Percentiles rank a stretch among this genome's conserved stretches.
Evolutionary conservation across 2,888 invertebrate species (phyloP).

Genomic region (Eudiplozoon nipponicum): DNA sequence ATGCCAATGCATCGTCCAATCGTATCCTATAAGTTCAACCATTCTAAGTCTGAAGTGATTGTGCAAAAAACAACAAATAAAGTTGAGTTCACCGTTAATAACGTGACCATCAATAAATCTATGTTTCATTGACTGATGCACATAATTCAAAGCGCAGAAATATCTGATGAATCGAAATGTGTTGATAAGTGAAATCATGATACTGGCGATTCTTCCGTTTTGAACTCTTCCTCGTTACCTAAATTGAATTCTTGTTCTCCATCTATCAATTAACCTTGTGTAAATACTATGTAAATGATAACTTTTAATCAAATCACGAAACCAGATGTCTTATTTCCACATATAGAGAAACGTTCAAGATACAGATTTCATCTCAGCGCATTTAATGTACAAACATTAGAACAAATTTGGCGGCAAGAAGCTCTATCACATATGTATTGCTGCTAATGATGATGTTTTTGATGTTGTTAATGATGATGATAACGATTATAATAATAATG

Average conservation of each 20-base stretch:
- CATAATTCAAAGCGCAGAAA: too few species aligned
- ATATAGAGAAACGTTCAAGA: not conserved
- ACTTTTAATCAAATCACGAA: not conserved
- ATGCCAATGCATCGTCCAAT: too few species aligned
- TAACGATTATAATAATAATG: not conserved
- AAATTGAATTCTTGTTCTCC: not conserved
- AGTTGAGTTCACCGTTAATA: too few species aligned
- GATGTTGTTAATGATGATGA: not conserved
- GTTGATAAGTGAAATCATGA: too few species aligned
- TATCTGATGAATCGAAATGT: too few species aligned
- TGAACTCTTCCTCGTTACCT: too few species aligned
- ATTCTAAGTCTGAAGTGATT: too few species aligned
- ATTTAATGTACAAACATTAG: not conserved
- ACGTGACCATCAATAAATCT: too few species aligned
- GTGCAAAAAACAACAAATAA: too few species aligned
- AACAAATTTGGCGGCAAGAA: not conserved
- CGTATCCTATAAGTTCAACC: too few species aligned
- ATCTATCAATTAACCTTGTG: not conserved
- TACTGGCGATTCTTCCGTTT: too few species aligned
- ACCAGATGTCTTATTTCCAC: not conserved
- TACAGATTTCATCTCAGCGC: not conserved
- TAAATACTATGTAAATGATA: not conserved
- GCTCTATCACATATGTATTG: not conserved
- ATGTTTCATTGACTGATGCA: too few species aligned
- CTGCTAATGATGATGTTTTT: not conserved